Base-by-base conservation (phyloP, 1,140 invertebrate species). In the Ceratina calcarata region DNA sequence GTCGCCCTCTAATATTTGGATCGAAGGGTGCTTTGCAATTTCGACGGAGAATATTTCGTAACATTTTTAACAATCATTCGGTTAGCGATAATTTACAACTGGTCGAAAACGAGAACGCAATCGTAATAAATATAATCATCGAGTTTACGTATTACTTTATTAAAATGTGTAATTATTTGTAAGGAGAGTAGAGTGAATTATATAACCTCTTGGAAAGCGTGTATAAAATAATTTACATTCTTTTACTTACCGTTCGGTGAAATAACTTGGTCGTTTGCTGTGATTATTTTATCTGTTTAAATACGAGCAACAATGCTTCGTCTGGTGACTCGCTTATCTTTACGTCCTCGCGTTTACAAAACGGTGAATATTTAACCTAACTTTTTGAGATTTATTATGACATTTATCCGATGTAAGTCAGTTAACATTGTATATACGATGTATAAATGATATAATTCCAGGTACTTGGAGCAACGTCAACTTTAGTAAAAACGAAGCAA, bases 301-400 rank as follows among this genome's bases (percentile, higher is more conserved):
- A 15, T 37, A 24, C 12, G 22, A 72, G 51, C 55, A 20, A 86
- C 51, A 71, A 92, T 92, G 91, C 88, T 90, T 74, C 89, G 90
- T 80, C 83, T 91, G 37, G 51, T 92, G 6, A 58, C 70, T 45
- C 37, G 37, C 37, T 45, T 45, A 22, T 89, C 84, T 84, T 37
- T 92, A 7, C 86, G 81, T 67, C 84, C 87, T 53, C 86, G 86
- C 65, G 66, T 82, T 27, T 85, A 73, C 55, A 89, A 87, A 64
- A 65, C 90, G 85, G 91, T 92, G 78, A 87, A 86, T 73, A 1
- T n/a, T 15, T 64, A 55, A 57, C 15, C 60, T 55, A 22, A 55
- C 24, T 49, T 15, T 45, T 4, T 55, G n/a, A 8, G 27, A 6
- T 20, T 73, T 32, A 32, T 7, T 15, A 20, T n/a, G 12, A 75